Evolutionary conservation across 2,113 vertebrate genomes (phyloP), one percentile per base, ranked within the genome.

Genomic region (Regulus satrapa): DNA sequence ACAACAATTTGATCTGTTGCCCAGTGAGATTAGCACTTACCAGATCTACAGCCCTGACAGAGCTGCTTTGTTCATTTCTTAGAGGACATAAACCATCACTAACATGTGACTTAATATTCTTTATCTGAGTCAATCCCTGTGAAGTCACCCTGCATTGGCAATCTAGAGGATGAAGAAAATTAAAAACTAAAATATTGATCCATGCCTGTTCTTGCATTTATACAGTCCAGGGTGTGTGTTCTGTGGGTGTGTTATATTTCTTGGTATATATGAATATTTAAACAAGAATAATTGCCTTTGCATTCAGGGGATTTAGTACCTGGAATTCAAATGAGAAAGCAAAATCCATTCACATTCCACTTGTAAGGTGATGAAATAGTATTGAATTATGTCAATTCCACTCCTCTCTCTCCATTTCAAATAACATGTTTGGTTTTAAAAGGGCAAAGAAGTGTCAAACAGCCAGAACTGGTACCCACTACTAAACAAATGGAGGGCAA

Each of bases 11-110:
- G 81, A 81, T 59, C 61, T 3, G 1, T 81, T 90, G 58, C 91
- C 88, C 84, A 73, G 89, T 94, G 90, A 62, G 21, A 90, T 94
- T 41, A 93, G 91, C 89, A 95, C 2, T 0, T 54, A 46, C 13
- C 91, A 95, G 48, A 80, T 73, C 90, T 88, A 94, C 66, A 90
- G 67, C 69, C 66, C 51, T 90, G 62, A 68, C 76, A 92, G 82
- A 52, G 66, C 85, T 92, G 49, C 92, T 96, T 92, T 97, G 76
- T 68, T 91, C 43, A 43, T 72, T 94, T 76, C 72, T 74, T 89
- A 41, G 55, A 91, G 79, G 45, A 73, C 48, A 49, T 63, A 94
- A 97, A 94, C 73, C 91, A 94, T 74, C 76, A 69, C 62, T 82
- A 94, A 79, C 74, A 67, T 26, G 68, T 88, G 88, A 79, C 54